Evolutionary conservation across 2,113 vertebrate genomes (phyloP), one percentile per base, ranked within the genome.

Genomic region (Nycticorax nycticorax): DNA sequence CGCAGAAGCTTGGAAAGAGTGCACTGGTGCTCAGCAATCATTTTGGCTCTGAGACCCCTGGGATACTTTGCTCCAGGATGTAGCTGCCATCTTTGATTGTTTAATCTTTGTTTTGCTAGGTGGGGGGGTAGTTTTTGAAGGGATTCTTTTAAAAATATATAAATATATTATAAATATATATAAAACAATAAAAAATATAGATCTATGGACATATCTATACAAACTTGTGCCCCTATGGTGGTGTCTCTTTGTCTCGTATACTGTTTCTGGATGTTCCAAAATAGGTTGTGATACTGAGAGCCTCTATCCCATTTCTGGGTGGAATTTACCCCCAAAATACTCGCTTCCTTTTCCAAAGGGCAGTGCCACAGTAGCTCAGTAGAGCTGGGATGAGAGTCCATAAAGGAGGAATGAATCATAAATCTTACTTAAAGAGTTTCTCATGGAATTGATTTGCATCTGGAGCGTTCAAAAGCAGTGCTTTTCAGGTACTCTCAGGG

Each of bases 131-230:
- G 88, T 66, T 96, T 97, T 96, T 95, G 94, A 82, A 85, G 87
- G 95, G 96, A 75, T 97, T 97, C 80, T 97, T 97, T 96, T 85
- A 96, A 96, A 97, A 80, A 92, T 27, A 87, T 95, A 97, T 64
- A 96, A 97, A 96, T 97, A 96, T 96, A 97, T 97, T 96, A 96
- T 91, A 96, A 96, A 96, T 95, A 96, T 93, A 88, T 96, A 95
- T 94, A 76, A 97, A 96, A 67, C 78, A 92, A 97, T 94, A 97
- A 96, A 96, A 96, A 93, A 89, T 90, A 95, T n/a, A 97, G 95
- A 92, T 92, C 91, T 97, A 93, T 97, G 93, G 74, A 97, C 87
- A 92, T 88, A 96, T 75, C 92, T 94, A 3, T 94, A 94, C 21
- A 43, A 84, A 52, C 11, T 47, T 20, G 55, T 52, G 66, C 41